phyloP scores from a whole-genome alignment of 2,113 vertebrate genomes.

The Callaeas wilsoni region DNA sequence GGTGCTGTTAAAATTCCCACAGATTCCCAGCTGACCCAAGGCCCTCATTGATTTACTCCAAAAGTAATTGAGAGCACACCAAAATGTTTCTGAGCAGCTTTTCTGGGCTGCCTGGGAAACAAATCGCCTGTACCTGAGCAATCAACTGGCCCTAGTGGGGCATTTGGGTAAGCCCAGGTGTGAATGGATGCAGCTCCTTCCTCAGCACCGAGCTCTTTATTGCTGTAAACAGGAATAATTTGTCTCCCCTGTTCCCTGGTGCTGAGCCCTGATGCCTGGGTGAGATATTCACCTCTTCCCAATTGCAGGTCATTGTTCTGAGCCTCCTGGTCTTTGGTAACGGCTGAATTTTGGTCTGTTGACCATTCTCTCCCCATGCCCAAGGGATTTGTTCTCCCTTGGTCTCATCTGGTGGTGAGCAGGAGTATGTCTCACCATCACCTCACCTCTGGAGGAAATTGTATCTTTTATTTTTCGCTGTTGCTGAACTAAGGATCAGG shows the following conservation, averaged over 20 bases:
- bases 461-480: neutral
- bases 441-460: neutral
- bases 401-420: neutral
- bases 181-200: neutral
- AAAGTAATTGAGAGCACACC: neutral
- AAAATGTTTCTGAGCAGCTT: neutral
- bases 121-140: neutral
- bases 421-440: neutral
- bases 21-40: neutral
- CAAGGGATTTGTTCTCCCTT: neutral
- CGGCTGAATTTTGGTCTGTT: neutral
- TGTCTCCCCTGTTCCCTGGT: neutral
- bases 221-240: neutral
- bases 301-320: neutral
- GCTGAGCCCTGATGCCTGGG: neutral
- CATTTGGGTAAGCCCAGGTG: neutral
- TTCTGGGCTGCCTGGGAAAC: neutral
- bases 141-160: neutral
- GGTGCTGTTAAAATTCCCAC: neutral
- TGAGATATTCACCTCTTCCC: neutral
- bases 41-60: neutral
- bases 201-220: neutral
- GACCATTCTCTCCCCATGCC: neutral
- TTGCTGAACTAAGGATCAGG: neutral
- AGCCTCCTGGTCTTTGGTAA: neutral